Conservation (phyloP, 2,888 invertebrate genomes). For the Aleiodes leptofemur region DNA sequence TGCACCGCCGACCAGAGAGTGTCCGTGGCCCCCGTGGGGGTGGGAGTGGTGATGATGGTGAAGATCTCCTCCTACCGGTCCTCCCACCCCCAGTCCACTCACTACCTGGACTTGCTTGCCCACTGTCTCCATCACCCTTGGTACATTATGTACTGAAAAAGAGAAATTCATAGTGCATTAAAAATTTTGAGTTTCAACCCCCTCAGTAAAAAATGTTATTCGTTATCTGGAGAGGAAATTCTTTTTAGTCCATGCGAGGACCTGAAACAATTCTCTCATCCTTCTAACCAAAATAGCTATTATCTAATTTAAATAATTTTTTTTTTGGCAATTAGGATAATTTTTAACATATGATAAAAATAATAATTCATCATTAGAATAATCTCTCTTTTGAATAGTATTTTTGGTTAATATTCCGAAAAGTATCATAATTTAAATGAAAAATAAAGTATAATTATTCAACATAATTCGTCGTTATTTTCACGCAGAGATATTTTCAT, state of each 20-base stretch:
- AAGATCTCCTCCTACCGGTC: conserved; percentile 72
- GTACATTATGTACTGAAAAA: conserved; percentile 73
- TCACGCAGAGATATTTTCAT: too few relatives aligned
- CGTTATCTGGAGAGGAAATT: neutral
- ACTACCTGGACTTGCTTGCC: conserved; percentile 74
- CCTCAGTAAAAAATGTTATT: too few relatives aligned
- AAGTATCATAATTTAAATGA: neutral
- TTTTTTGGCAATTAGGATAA: too few relatives aligned
- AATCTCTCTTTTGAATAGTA: too few relatives aligned
- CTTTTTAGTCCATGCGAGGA: neutral
- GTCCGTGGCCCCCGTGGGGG: conserved; percentile 69
- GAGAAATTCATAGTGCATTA: conserved; percentile 36
- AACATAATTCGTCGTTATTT: neutral
- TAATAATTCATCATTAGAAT: too few relatives aligned
- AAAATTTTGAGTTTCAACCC: too few relatives aligned
- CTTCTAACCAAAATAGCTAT: too few relatives aligned
- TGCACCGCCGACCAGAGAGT: conserved; percentile 70
- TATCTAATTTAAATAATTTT: too few relatives aligned
- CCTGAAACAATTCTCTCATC: too few relatives aligned
- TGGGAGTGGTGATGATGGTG: conserved; percentile 73
- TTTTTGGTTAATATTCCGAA: too few relatives aligned
- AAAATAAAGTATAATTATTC: conserved; percentile 6
- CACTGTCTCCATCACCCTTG: conserved; percentile 74
- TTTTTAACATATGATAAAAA: too few relatives aligned
- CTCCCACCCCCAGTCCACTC: conserved; percentile 73